Base-by-base conservation (phyloP, 2,113 vertebrate genomes). In the Gambusia affinis region DNA sequence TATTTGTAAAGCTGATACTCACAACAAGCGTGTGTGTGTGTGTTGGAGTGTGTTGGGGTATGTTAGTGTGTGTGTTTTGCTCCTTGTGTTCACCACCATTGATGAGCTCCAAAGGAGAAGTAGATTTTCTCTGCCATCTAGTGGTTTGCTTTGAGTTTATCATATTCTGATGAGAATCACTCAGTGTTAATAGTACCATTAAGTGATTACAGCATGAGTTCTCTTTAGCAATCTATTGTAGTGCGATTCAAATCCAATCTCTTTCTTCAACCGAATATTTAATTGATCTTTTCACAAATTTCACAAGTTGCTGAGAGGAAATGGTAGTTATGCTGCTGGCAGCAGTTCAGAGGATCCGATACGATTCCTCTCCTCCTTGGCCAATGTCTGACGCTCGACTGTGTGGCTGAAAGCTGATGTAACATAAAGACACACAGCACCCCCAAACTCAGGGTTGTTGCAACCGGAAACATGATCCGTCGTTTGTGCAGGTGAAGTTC, bases 71-170 rank as follows among this genome's bases (percentile, higher is more conserved):
- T 66, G 70, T 11, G 6, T 33, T 42, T 64, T 12, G 37, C 30
- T 69, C n/a, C 12, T 39, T 35, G 6, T 27, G 17, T 65, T 65
- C 64, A 28, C 8, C 19, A 64, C 30, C 4, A 11, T 42, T 27
- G 22, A 71, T 10, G 6, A 15, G 44, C 35, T 31, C 3, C 27
- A 12, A 24, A 39, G 51, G 31, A 70, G 27, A 24, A 12, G 63
- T 80, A 70, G 86, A 66, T 63, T 4, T 85, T 60, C 33, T 22
- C 89, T 93, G 88, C 89, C 91, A 83, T 81, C 92, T 91, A 87
- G 89, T 88, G 91, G 89, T 69, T 27, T 3, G 64, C 0, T 0
- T 27, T 4, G 31, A 4, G 3, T n/a, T 24, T n/a, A n/a, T 1
- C 8, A n/a, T 5, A 22, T 44, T 12, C 1, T 7, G n/a, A 15